Conservation (phyloP, 2,113 vertebrate species). For the Muntiacus reevesi region DNA sequence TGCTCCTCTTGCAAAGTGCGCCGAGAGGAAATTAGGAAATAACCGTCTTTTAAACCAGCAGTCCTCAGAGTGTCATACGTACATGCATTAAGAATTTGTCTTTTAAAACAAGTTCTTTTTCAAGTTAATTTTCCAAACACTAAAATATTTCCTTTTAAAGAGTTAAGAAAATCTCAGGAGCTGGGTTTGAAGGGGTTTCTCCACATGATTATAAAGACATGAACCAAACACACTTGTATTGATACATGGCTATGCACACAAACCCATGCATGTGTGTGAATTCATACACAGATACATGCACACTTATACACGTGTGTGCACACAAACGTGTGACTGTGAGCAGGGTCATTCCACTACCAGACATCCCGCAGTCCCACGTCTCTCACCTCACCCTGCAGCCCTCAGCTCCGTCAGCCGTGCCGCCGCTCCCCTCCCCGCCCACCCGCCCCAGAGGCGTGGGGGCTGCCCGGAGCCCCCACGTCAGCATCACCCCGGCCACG, state of each 20-base stretch:
- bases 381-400: fast-evolving
- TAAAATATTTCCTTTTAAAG: neutral
- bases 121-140: neutral
- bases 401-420: fast-evolving
- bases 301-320: neutral
- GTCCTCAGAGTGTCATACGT: neutral
- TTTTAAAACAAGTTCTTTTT: neutral
- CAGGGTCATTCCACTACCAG: neutral
- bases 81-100: neutral
- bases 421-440: fast-evolving
- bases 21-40: neutral
- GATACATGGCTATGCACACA: neutral
- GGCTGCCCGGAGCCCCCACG: neutral
- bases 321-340: fast-evolving
- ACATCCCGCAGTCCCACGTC: fast-evolving
- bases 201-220: neutral
- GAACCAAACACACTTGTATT: too few relatives aligned
- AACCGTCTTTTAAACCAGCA: neutral
- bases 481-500: neutral
- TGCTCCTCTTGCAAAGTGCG: neutral
- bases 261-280: neutral
- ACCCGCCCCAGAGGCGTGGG: neutral
- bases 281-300: neutral
- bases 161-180: neutral
- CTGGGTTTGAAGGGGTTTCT: neutral